Evolutionary conservation across 2,888 invertebrate species (phyloP).

Genomic region (Andrena dorsata): DNA sequence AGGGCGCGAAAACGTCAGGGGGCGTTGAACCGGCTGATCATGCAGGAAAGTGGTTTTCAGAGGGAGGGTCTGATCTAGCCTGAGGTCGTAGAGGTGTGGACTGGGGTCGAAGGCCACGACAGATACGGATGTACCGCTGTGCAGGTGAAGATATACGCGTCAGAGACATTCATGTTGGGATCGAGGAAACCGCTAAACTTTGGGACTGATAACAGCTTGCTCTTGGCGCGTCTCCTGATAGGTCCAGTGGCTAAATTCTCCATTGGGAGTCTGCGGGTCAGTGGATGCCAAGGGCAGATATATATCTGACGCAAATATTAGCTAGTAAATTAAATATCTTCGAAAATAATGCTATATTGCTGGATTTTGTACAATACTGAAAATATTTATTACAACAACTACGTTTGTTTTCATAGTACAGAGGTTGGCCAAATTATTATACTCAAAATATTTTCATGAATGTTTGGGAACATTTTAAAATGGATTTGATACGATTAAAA

Average conservation of each 20-base stretch:
- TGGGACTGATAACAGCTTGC: conserved; percentile 62
- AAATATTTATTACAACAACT: no score
- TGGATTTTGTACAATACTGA: no score
- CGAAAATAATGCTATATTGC: no score
- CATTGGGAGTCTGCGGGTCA: background rate
- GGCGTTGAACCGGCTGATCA: conserved; percentile 5
- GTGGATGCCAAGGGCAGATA: background rate
- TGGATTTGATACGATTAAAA: no score
- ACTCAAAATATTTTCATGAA: no score
- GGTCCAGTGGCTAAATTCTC: conserved; percentile 31
- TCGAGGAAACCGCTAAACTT: conserved; percentile 62
- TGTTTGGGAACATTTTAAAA: no score
- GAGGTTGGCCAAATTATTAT: no score
- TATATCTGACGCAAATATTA: background rate
- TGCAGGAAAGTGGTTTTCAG: conserved; percentile 12
- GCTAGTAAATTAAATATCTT: background rate
- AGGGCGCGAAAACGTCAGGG: conserved; percentile 2
- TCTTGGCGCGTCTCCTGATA: conserved; percentile 24
- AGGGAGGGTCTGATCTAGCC: conserved; percentile 21
- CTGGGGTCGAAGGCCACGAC: conserved; percentile 57
- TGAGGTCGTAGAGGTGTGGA: conserved; percentile 34
- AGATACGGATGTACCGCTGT: conserved; percentile 62
- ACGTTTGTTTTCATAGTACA: no score
- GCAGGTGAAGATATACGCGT: conserved; percentile 67
- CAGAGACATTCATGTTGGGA: conserved; percentile 58